Evolutionary conservation across 2,888 invertebrate species (phyloP), one percentile per base, ranked within the genome.

Genomic region (Drosophila neutralis): DNA sequence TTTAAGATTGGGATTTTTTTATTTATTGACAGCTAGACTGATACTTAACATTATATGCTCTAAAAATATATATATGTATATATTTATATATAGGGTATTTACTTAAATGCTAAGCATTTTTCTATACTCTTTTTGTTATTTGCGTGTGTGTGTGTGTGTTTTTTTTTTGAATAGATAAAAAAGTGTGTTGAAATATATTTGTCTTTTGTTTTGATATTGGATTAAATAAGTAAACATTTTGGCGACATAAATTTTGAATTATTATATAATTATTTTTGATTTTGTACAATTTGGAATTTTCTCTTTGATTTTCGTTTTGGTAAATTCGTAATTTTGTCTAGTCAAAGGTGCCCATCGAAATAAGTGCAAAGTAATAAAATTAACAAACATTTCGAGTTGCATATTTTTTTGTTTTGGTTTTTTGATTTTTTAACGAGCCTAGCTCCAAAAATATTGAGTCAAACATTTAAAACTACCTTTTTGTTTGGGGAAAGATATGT

Each of bases 351-450:
- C 76, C 76, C 65, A 42, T 76, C 45, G 72, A 81, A 83, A 87
- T 83, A 54, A 87, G 87, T 83, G 87, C 87, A 83, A 87, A 87
- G 31, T 73, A 84, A 84, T 70, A 75, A 54, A 70, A 78, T 63
- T 82, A 69, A 78, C 86, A 80, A 80, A 83, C 54, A 64, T 69
- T 61, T 74, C 63, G 60, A 63, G 66, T 63, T 64, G 27, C 21
- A 18, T 38, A 40, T 21, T 56, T 56, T 42, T 62, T 61, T 40
- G 4, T 42, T 21, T 42, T 13, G n/a, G 29, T 57, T 56, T 64
- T 36, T 51, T 54, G 11, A 18, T 56, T 66, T 49, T 68, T 61
- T 45, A 38, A n/a, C 52, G 64, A 76, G 80, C 72, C 56, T 59
- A 63, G 76, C 76, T 78, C 58, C 49, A 60, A 64, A 80, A 62